These are phyloP conservation scores for Phrynocephalus versicolor DNA, from an alignment of 2,113 vertebrate genomes.

Conservation along the genomic window DNA sequence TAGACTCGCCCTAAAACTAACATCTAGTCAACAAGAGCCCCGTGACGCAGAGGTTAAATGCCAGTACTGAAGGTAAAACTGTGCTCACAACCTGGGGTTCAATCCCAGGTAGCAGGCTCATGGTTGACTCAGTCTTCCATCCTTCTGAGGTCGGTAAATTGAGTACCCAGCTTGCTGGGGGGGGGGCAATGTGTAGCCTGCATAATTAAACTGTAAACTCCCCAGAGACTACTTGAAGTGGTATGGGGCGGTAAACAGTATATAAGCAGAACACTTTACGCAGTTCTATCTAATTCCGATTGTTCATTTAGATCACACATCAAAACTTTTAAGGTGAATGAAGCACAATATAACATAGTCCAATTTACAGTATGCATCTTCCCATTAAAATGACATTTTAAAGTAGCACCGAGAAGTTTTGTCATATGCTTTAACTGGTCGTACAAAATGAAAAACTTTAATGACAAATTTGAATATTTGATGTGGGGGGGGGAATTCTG, in stretches of 20 bases:
- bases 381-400: neutral
- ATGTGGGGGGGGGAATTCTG: conserved; percentile 31
- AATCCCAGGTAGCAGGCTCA: no score
- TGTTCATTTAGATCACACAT: neutral
- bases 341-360: neutral
- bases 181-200: no score
- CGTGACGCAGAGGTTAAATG: no score
- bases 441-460: neutral
- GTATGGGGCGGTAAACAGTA: no score
- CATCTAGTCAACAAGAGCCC: neutral
- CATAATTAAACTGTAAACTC: no score
- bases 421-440: neutral
- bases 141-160: no score
- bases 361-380: neutral
- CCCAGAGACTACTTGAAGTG: no score
- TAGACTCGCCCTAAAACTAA: neutral
- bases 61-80: no score
- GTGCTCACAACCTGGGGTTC: no score
- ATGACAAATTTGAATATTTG: neutral
- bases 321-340: neutral
- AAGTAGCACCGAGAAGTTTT: neutral
- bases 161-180: no score
- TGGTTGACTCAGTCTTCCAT: no score
- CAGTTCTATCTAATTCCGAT: neutral
- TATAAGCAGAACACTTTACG: no score